These are phyloP conservation scores for Conops quadrifasciatus DNA, from an alignment of 2,888 invertebrate species.

Conservation along the genomic window DNA sequence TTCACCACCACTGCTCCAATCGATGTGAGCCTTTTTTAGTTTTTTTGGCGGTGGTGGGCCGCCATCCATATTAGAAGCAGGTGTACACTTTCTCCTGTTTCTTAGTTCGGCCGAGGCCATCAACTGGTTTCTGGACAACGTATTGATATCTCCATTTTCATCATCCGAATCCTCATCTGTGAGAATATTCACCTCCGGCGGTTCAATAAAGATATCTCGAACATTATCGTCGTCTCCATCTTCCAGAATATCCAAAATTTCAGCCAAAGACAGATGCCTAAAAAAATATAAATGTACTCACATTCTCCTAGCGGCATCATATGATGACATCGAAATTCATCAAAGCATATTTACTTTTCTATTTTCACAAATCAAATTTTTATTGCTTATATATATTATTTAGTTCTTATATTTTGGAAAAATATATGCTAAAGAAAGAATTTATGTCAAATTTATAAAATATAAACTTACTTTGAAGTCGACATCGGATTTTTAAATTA, in stretches of 20 bases:
- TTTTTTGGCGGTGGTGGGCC: conserved; percentile 11
- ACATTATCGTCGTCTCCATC: not conserved
- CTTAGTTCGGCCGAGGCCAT: conserved; percentile 23
- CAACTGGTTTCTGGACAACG: conserved; percentile 26
- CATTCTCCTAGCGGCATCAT: too few species aligned
- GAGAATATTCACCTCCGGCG: conserved; percentile 8
- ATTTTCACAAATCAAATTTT: too few species aligned
- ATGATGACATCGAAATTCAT: too few species aligned
- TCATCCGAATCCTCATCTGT: conserved; percentile 22
- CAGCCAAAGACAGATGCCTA: too few species aligned
- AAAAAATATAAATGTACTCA: too few species aligned
- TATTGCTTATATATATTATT: too few species aligned
- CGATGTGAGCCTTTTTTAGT: conserved; percentile 4
- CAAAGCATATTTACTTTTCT: too few species aligned
- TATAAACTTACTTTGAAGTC: too few species aligned
- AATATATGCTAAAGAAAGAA: too few species aligned
- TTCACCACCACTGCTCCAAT: not conserved
- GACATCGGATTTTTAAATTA: too few species aligned
- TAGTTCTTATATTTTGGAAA: too few species aligned
- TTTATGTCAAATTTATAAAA: too few species aligned
- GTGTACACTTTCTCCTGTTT: conserved; percentile 21
- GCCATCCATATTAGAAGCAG: conserved; percentile 1
- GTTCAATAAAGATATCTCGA: conserved; percentile 16
- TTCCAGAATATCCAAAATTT: conserved; percentile 11
- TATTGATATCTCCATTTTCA: conserved; percentile 25